phyloP scores from a whole-genome alignment of 2,797 vertebrate genomes.

The Amniataba percoides region DNA sequence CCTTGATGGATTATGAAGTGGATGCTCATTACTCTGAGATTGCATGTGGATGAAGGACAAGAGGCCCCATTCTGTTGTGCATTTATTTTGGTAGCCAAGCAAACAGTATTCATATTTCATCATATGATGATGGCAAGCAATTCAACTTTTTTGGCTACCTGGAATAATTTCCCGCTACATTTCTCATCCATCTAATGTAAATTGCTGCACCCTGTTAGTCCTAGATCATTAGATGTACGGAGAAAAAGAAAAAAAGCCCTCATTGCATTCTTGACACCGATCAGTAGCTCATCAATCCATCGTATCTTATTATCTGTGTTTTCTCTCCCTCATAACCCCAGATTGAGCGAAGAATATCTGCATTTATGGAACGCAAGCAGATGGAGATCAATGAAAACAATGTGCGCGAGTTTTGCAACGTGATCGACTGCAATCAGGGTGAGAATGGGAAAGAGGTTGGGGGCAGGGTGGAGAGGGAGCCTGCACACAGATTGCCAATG shows the following conservation, averaged over 20 bases:
- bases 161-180: slow-evolving; percentile 66
- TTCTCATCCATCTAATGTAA: slow-evolving; percentile 54
- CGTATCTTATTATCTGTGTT: slow-evolving; percentile 68
- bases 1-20: slow-evolving; percentile 89
- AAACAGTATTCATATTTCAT: slow-evolving; percentile 83
- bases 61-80: slow-evolving; percentile 86
- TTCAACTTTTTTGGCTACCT: slow-evolving; percentile 76
- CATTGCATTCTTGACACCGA: slow-evolving; percentile 74
- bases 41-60: slow-evolving; percentile 89
- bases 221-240: slow-evolving; percentile 69
- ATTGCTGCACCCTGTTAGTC: slow-evolving; percentile 38
- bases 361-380: slow-evolving; percentile 99
- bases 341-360: slow-evolving; percentile 99
- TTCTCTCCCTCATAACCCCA: slow-evolving; percentile 77
- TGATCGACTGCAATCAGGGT: slow-evolving; percentile 99
- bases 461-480: slow-evolving; percentile 68
- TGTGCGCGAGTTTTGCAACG: slow-evolving; percentile 99
- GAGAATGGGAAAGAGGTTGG: slow-evolving; percentile 82
- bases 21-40: slow-evolving; percentile 90
- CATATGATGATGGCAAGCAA: slow-evolving; percentile 72
- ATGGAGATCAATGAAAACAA: slow-evolving; percentile 99
- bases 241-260: slow-evolving; percentile 50
- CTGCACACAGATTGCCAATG: slow-evolving; percentile 86
- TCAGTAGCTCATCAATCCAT: slow-evolving; percentile 76
- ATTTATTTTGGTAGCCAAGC: slow-evolving; percentile 86